Conservation (phyloP, 2,113 vertebrate genomes). For the Vidua macroura region DNA sequence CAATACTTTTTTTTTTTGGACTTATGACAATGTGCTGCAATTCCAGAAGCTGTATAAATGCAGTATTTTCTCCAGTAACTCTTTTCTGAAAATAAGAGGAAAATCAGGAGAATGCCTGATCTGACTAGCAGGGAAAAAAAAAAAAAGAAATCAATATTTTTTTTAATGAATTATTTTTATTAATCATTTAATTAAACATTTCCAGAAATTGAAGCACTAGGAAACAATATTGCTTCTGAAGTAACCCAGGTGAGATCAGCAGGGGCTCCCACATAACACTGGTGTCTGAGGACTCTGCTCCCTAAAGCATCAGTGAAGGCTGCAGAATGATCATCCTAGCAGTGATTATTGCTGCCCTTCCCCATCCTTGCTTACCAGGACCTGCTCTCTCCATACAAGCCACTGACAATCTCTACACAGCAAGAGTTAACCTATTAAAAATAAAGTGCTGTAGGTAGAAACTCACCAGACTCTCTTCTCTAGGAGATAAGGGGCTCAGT, state of each 20-base stretch:
- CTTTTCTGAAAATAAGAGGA: not conserved
- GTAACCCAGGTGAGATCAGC: not conserved
- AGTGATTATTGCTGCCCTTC: not conserved
- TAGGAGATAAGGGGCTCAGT: not conserved
- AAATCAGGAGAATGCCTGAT: not conserved
- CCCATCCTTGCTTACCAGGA: not conserved
- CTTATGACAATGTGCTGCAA: not conserved
- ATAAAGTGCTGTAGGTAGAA: not conserved
- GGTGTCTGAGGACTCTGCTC: not conserved
- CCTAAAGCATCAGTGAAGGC: not conserved
- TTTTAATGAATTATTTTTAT: not conserved
- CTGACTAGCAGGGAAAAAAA: not conserved
- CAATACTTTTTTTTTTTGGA: not conserved
- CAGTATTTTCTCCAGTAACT: not conserved
- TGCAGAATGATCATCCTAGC: not conserved
- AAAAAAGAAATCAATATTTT: not conserved
- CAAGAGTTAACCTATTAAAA: not conserved
- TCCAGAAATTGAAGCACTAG: not conserved
- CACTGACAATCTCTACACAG: not conserved
- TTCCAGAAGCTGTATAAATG: not conserved
- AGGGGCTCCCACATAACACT: accelerated
- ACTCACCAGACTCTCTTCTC: not conserved
- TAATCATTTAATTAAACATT: not conserved
- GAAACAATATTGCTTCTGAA: not conserved
- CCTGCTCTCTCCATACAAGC: not conserved